phyloP scores from a whole-genome alignment of 2,797 vertebrate species.

The Phalanger gymnotis region DNA sequence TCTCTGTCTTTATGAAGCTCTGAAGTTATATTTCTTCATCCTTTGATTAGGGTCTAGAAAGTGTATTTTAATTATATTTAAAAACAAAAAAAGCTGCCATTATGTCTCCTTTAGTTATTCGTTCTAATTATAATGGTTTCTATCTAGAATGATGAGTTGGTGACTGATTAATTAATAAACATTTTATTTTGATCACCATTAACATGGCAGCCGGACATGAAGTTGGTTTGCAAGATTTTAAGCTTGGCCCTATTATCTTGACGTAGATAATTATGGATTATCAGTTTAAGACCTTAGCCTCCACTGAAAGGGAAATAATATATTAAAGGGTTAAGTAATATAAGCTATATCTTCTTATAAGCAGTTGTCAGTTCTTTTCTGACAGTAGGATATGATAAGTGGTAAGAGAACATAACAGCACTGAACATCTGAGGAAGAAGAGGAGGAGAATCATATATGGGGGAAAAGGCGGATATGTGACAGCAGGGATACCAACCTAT shows the following conservation, averaged over 20 bases:
- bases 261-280: neutral
- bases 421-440: neutral
- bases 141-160: neutral
- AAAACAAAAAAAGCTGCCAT: neutral
- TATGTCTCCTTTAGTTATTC: neutral
- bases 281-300: neutral
- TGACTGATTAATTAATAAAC: neutral
- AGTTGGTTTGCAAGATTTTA: neutral
- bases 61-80: neutral
- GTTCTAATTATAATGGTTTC: neutral
- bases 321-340: neutral
- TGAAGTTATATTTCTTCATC: neutral
- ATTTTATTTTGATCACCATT: neutral
- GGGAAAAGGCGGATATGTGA: neutral
- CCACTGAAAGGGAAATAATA: neutral
- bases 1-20: neutral
- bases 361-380: neutral
- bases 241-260: neutral
- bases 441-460: neutral
- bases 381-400: neutral
- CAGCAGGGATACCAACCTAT: neutral
- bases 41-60: neutral
- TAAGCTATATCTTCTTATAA: neutral
- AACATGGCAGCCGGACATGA: neutral
- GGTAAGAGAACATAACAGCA: neutral